Base-by-base conservation (phyloP, 2,888 invertebrate genomes). In the Tetragnatha montana region DNA sequence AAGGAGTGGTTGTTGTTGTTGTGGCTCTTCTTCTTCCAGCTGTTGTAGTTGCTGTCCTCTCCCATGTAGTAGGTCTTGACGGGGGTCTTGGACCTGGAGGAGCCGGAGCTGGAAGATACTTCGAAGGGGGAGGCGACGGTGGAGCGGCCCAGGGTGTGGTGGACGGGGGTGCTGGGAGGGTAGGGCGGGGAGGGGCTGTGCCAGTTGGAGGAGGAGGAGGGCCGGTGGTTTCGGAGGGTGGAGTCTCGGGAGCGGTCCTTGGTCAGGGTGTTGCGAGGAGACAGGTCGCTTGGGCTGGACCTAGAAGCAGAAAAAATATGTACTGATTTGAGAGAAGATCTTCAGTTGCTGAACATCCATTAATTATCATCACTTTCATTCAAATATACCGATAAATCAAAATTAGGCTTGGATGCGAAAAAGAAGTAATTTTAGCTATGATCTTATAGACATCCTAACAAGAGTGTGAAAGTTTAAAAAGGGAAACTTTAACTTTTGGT, bases 1-100 rank as follows among this genome's bases (percentile, higher is more conserved):
- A 87, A 71, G 14, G 87, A 87, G 22, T 79, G 81, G 86, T 81
- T 90, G 47, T 69, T 86, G n/a, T n/a, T 35, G 35, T 35, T 35
- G 35, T 35, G 35, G 4, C 35, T 35, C 17, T 81, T 87, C 70
- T 90, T 90, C 71, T 84, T 90, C 87, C 81, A 78, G 51, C 83
- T 79, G 47, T 87, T 79, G 84, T 90, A 90, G 6, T 87, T 87
- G 76, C 87, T 87, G 75, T 90, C 87, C 69, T 90, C 87, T 0
- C 90, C 90, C 2, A 90, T 71, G 73, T 76, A 90, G 78, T 87
- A 90, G 4, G 90, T 90, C 70, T 90, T 90, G n/a, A 90, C 87
- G 12, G 90, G 90, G 6, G 90, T 90, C 49, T 90, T 90, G 7
- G 90, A 90, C 10, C 87, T 83, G 14, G 90, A 90, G 0, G 90